phyloP scores from a whole-genome alignment of 2,888 invertebrate species.

The Gerosis bhagava region DNA sequence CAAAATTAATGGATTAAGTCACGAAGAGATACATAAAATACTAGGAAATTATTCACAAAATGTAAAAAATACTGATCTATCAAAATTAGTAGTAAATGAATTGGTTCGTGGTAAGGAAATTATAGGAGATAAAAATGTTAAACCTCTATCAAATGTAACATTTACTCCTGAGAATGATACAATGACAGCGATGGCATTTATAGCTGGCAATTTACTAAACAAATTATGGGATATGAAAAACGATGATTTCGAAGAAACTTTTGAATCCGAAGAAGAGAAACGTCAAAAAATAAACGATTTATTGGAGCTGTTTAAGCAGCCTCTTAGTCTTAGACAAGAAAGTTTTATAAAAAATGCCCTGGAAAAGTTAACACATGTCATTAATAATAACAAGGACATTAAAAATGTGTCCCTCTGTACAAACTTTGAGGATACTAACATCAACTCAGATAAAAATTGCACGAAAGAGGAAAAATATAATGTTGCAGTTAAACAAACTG shows the following conservation, averaged over 20 bases:
- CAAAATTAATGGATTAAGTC: slow-evolving; percentile 39
- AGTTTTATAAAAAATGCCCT: slow-evolving; percentile 61
- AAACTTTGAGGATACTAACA: slow-evolving; percentile 42
- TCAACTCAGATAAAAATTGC: slow-evolving; percentile 30
- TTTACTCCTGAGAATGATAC: slow-evolving; percentile 74
- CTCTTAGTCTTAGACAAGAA: slow-evolving; percentile 65
- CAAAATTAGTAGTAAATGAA: slow-evolving; percentile 67
- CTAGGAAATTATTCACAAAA: slow-evolving; percentile 52
- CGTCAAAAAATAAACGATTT: slow-evolving; percentile 65
- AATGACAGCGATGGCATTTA: slow-evolving; percentile 67
- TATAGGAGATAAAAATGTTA: slow-evolving; percentile 55
- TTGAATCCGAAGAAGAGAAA: slow-evolving; percentile 59
- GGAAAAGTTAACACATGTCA: slow-evolving; percentile 55
- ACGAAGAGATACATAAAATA: slow-evolving; percentile 44
- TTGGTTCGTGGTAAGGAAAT: slow-evolving; percentile 56
- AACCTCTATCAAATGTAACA: slow-evolving; percentile 65
- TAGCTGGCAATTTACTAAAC: slow-evolving; percentile 71
- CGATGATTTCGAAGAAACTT: slow-evolving; percentile 48
- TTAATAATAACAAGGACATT: slow-evolving; percentile 50
- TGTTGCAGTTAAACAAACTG: background rate
- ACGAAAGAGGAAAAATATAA: slow-evolving; percentile 15
- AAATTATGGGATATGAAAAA: slow-evolving; percentile 72
- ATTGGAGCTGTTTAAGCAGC: slow-evolving; percentile 67
- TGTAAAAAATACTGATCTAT: slow-evolving; percentile 56
- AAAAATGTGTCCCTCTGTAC: slow-evolving; percentile 60